Conservation (phyloP, 2,797 vertebrate genomes). For the Tiaroga cobitis region DNA sequence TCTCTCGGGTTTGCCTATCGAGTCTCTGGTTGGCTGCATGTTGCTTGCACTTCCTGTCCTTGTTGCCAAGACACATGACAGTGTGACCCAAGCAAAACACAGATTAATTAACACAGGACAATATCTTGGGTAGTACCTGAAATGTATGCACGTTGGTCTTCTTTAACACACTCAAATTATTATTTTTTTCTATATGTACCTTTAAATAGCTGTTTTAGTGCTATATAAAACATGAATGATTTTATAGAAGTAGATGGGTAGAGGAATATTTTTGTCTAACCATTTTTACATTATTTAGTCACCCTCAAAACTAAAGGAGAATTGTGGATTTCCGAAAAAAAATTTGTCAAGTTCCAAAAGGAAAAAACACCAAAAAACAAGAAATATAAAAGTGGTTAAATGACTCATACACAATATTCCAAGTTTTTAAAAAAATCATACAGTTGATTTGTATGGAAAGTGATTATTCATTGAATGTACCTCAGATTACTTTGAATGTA, state of each 20-base stretch:
- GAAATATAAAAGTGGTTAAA: background rate
- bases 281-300: background rate
- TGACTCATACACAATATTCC: background rate
- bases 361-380: background rate
- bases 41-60: constrained; percentile 38
- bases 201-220: background rate
- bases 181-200: background rate
- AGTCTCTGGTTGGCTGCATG: constrained; percentile 32
- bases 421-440: background rate
- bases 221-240: background rate
- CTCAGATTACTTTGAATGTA: background rate
- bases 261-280: background rate
- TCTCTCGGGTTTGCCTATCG: background rate
- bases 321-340: background rate
- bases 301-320: background rate
- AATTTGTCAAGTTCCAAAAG: background rate
- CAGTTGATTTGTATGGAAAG: background rate
- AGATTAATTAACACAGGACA: constrained; percentile 14
- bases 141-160: background rate
- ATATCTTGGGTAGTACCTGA: background rate
- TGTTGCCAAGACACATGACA: constrained; percentile 3
- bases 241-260: background rate
- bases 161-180: background rate
- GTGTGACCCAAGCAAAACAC: constrained; percentile 22
- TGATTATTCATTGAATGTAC: background rate